Base-by-base conservation (phyloP, 2,113 vertebrate genomes). In the Leuciscus idus region DNA sequence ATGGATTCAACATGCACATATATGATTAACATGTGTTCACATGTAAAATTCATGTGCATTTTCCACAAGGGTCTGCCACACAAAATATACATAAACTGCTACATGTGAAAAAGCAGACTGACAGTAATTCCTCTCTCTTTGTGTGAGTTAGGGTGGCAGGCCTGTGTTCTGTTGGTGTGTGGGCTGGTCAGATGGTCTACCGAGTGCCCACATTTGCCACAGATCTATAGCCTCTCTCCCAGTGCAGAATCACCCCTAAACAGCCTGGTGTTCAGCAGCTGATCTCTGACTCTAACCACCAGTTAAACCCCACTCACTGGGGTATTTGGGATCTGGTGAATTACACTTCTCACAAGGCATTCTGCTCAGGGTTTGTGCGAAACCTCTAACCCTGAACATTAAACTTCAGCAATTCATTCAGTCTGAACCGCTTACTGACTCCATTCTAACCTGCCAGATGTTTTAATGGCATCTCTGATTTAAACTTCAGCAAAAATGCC, bases 141-240 rank as follows among this genome's bases (percentile, higher is more conserved):
- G 43, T 55, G 78, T n/a, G 13, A 55, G 52, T 64, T 75, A 85
- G 88, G 68, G 87, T 88, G 92, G 91, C 88, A 86, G 89, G 91
- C 87, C 88, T 92, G 87, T 81, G 87, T 91, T 92, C 94, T 93
- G 93, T 95, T 95, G 94, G 94, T 92, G 94, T 95, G 94, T 92
- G 94, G 94, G 92, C 87, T 86, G 92, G 90, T 91, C 92, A 93
- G 91, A 90, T 94, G 92, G 93, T 92, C 79, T 87, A 73, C 74
- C 84, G 86, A 88, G 88, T 87, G 72, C 91, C 93, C 93, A 92
- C 93, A 94, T 90, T 91, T 89, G 94, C 94, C 94, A 93, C 93
- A 95, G 92, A 96, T 96, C 94, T 92, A 95, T 95, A 95, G 92
- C 87, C 82, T 88, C 83, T 48, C 61, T 85, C 50, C 74, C 76